A percentile compares a stretch with the other conserved stretches of the same genome.
Evolutionary conservation across 2,113 vertebrate genomes (phyloP).

Genomic region (Sitta europaea): DNA sequence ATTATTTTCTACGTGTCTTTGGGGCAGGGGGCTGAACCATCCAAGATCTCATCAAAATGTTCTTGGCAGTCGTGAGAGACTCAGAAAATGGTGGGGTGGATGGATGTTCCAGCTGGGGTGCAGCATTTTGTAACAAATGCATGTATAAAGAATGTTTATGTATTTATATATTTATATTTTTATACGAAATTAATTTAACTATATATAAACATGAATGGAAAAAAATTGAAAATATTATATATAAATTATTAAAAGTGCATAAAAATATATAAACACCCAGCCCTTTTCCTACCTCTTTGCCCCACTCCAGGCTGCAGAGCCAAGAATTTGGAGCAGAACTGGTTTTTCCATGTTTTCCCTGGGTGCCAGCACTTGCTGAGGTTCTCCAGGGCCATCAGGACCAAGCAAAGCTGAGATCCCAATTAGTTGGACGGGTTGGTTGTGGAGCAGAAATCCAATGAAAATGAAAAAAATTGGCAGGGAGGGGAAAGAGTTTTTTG

Average conservation of each 20-base stretch:
- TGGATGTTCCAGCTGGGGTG: background rate
- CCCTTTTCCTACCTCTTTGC: background rate
- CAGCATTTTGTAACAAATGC: background rate
- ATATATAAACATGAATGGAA: background rate
- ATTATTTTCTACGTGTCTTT: background rate
- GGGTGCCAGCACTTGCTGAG: background rate
- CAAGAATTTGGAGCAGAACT: background rate
- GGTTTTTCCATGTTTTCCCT: background rate
- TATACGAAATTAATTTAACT: background rate
- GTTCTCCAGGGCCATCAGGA: background rate
- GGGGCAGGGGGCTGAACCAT: background rate
- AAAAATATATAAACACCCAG: background rate
- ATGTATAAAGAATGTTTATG: background rate
- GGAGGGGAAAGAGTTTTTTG: background rate
- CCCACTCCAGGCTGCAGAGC: background rate
- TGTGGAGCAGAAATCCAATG: background rate
- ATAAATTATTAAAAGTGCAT: background rate
- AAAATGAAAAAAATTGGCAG: background rate
- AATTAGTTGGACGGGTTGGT: fast-evolving
- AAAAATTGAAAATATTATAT: background rate
- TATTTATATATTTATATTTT: background rate
- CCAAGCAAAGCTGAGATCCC: background rate
- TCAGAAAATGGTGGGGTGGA: background rate
- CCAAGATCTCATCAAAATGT: background rate
- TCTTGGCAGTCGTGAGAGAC: background rate